phyloP scores from a whole-genome alignment of 1,140 invertebrate species.

The Drosophila sechellia region DNA sequence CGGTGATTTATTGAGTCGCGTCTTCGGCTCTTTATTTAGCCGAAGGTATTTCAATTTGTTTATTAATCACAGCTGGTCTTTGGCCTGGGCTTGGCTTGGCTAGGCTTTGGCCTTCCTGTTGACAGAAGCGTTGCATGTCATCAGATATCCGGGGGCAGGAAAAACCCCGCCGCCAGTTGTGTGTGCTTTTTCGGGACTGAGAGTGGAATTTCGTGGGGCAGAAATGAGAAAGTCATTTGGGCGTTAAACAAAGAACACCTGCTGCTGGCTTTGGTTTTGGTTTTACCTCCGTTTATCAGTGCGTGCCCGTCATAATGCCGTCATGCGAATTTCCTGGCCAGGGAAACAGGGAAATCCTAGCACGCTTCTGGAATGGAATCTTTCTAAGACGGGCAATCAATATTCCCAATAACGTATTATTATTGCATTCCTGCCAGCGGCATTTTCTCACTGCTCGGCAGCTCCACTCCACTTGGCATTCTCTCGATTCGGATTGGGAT shows the following conservation, averaged over 20 bases:
- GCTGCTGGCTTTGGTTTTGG: slow-evolving; percentile 26
- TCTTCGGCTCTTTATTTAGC: slow-evolving; percentile 44
- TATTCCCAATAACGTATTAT: slow-evolving; percentile 75
- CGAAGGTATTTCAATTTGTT: slow-evolving; percentile 55
- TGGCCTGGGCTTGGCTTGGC: slow-evolving; percentile 11
- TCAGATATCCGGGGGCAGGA: slow-evolving; percentile 18
- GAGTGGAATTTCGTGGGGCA: not conserved
- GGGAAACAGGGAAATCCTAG: slow-evolving; percentile 17
- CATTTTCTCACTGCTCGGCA: slow-evolving; percentile 3
- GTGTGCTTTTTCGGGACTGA: not conserved
- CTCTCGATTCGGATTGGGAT: slow-evolving; percentile 8
- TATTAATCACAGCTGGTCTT: slow-evolving; percentile 56
- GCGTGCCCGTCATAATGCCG: slow-evolving; percentile 37
- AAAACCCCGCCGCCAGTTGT: slow-evolving; percentile 3
- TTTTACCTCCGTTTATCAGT: slow-evolving; percentile 26
- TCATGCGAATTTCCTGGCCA: slow-evolving; percentile 34
- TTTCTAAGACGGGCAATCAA: slow-evolving; percentile 62
- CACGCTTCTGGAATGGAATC: slow-evolving; percentile 12
- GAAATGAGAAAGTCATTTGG: slow-evolving; percentile 48
- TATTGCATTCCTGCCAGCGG: slow-evolving; percentile 55
- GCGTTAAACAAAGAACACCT: slow-evolving; percentile 60
- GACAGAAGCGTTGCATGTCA: slow-evolving; percentile 57
- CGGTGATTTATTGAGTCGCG: slow-evolving; percentile 62
- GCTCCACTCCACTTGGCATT: slow-evolving; percentile 29
- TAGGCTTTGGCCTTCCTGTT: slow-evolving; percentile 40